Evolutionary conservation across 53 echinoderm and acorn worm genomes (phyloP).

Genomic region (Pentamera pediparva): DNA sequence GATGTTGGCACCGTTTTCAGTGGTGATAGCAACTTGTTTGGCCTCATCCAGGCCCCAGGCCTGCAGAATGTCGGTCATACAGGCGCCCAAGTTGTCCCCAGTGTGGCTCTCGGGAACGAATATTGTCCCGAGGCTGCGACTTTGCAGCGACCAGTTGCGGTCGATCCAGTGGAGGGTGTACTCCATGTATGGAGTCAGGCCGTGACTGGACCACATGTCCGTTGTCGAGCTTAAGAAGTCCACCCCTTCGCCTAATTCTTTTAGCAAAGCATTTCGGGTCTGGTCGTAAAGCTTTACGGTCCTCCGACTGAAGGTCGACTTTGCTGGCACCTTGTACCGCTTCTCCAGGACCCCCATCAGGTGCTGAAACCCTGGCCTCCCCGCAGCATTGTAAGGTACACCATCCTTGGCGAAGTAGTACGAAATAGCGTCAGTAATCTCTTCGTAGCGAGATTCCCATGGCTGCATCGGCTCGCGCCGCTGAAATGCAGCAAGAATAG

Average conservation of each 20-base stretch:
- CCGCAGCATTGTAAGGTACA: not conserved
- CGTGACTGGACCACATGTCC: slow-evolving; percentile 20
- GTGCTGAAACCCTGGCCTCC: not conserved
- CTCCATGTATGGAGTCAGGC: not conserved
- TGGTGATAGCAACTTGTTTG: slow-evolving; percentile 6
- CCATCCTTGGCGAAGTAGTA: too few relatives aligned
- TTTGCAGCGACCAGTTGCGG: slow-evolving; percentile 2
- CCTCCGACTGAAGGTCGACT: too few relatives aligned
- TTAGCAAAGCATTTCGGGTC: too few relatives aligned
- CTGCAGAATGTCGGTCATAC: not conserved
- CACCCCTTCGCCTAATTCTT: too few relatives aligned
- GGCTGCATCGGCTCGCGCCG: too few relatives aligned
- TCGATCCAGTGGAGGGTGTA: not conserved
- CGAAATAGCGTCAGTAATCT: too few relatives aligned
- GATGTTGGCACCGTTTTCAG: slow-evolving; percentile 20
- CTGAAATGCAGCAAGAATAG: too few relatives aligned
- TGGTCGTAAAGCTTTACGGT: too few relatives aligned
- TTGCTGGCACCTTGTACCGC: too few relatives aligned
- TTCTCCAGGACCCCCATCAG: not conserved
- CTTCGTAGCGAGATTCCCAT: too few relatives aligned
- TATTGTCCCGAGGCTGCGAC: not conserved
- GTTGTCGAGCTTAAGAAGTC: too few relatives aligned
- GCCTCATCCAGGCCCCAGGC: not conserved
- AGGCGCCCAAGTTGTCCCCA: not conserved
- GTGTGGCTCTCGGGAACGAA: not conserved